Evolutionary conservation across 2,797 vertebrate genomes (phyloP).

Genomic region (Gadopsis marmoratus): DNA sequence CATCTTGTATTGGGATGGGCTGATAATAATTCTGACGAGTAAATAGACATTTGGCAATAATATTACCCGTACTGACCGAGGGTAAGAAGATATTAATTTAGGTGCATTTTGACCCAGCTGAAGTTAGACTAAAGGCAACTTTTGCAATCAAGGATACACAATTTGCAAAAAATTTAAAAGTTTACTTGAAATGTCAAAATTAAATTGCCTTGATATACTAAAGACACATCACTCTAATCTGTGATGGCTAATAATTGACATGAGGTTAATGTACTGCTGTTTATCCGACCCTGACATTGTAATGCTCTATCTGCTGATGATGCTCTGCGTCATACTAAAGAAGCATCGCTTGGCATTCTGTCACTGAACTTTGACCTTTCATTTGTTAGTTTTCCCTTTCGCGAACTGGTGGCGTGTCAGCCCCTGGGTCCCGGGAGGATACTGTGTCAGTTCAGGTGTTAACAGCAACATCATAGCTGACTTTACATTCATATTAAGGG

Average conservation of each 20-base stretch:
- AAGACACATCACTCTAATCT: neutral
- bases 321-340: constrained; percentile 42
- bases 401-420: constrained; percentile 16
- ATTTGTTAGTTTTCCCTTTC: constrained; percentile 56
- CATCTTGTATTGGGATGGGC: neutral
- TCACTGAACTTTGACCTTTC: constrained; percentile 57
- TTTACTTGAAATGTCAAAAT: neutral
- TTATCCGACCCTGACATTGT: neutral
- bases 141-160: neutral
- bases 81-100: neutral
- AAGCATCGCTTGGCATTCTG: constrained; percentile 44
- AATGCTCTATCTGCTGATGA: constrained; percentile 29
- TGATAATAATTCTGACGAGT: neutral
- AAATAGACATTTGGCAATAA: neutral
- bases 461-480: neutral
- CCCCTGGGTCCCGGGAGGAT: neutral
- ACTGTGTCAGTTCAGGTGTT: neutral
- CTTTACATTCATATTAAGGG: neutral
- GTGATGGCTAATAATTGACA: neutral
- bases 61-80: neutral
- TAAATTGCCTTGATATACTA: neutral
- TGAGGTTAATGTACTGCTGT: neutral
- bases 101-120: neutral
- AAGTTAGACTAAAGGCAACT: neutral
- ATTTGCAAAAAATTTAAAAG: neutral